Evolutionary conservation across 2,888 invertebrate species (phyloP), one percentile per base, ranked within the genome.

Genomic region (Brachynemurus nebulosus): DNA sequence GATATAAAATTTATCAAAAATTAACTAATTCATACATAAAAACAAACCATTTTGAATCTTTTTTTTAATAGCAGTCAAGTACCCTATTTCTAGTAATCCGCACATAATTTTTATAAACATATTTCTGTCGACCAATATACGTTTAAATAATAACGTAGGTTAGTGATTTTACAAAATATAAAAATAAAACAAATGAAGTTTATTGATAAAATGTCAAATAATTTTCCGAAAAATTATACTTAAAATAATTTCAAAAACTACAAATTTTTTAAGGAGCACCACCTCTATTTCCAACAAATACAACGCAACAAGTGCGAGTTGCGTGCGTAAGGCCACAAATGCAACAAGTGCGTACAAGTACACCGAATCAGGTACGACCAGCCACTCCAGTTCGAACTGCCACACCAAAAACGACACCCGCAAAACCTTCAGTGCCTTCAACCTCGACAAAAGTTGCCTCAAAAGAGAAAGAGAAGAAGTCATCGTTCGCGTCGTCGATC

Each of bases 401-500:
- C 45, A 58, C 65, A 45, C 52, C 57, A 39, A 40, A 34, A 23
- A 14, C 62, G 47, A 57, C 61, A 50, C 53, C 64, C 54, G 63
- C 75, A 30, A 74, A 75, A 71, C 68, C 73, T 55, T 54, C 63
- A 63, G 68, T 69, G 67, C 70, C 70, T 67, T 67, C 69, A 55
- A 59, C 62, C 50, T 57, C 62, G 54, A 62, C 66, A 38, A 72
- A 69, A 51, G 73, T 78, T 62, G 75, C 81, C 8, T 65, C 78
- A 23, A 68, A 76, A 52, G 83, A 80, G 66, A 86, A 86, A 54
- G 85, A 83, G 59, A 83, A 85, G 56, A 86, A 83, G 63, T 80
- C 79, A 57, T 65, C 60, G 20, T 65, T 60, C 21, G 71, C 72
- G 59, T 71, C 77, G 43, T 70, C 73, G 25, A 67, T 69, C 38